phyloP scores from a whole-genome alignment of 2,113 vertebrate genomes.

The Nymphicus hollandicus region DNA sequence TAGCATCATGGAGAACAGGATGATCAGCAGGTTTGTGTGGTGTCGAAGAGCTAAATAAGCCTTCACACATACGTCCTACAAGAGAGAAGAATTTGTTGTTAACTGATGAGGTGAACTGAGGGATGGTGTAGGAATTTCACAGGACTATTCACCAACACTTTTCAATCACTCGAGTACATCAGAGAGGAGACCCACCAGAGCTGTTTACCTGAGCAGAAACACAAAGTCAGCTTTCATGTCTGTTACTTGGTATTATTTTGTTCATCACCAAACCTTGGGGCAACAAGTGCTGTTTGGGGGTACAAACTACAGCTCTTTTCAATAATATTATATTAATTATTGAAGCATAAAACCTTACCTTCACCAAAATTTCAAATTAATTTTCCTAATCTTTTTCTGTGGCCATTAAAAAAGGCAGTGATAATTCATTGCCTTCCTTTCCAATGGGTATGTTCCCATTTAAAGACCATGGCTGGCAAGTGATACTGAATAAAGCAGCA shows the following conservation, averaged over 20 bases:
- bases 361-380: not conserved
- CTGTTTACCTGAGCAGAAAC: accelerated
- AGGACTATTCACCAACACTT: not conserved
- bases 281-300: not conserved
- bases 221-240: not conserved
- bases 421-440: not conserved
- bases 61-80: slow-evolving; percentile 88
- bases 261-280: not conserved
- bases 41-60: slow-evolving; percentile 95
- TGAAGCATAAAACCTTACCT: not conserved
- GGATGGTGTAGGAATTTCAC: not conserved
- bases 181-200: not conserved
- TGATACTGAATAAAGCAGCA: not conserved
- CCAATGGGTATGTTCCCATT: not conserved
- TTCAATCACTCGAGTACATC: accelerated
- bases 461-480: not conserved
- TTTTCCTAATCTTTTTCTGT: not conserved
- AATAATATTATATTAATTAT: not conserved
- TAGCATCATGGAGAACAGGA: slow-evolving; percentile 99
- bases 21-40: slow-evolving; percentile 96
- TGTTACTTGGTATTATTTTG: not conserved
- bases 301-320: not conserved
- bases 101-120: not conserved
- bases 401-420: not conserved
- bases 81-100: not conserved